Percentiles rank a stretch among this genome's conserved stretches.
Evolutionary conservation across 2,113 vertebrate genomes (phyloP).

Genomic region (Pygathrix nemaeus): DNA sequence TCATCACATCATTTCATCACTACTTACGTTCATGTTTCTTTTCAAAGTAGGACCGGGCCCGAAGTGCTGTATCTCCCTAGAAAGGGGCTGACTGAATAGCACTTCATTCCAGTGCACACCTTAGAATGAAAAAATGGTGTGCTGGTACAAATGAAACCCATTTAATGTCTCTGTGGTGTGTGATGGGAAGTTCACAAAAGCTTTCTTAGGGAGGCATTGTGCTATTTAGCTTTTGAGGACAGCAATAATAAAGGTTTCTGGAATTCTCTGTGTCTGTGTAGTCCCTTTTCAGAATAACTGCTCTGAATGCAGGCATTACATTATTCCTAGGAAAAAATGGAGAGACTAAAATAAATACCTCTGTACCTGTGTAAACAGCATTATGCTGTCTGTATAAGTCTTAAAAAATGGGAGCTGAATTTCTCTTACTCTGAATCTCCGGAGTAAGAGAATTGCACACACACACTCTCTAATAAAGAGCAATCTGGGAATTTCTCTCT

Average conservation of each 20-base stretch:
- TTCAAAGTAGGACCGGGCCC: background rate
- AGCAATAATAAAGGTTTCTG: background rate
- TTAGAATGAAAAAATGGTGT: slow-evolving; percentile 40
- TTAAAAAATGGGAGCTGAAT: slow-evolving; percentile 10
- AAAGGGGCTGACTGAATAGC: background rate
- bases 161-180: background rate
- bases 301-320: background rate
- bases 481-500: slow-evolving; percentile 48
- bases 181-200: background rate
- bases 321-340: background rate
- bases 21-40: slow-evolving; percentile 7
- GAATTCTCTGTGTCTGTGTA: background rate
- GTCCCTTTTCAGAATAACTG: background rate
- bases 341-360: background rate
- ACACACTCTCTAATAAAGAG: slow-evolving; percentile 55
- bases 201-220: background rate
- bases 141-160: slow-evolving; percentile 46
- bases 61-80: slow-evolving; percentile 49
- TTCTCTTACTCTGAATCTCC: background rate
- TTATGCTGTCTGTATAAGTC: slow-evolving; percentile 14
- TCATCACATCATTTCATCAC: background rate
- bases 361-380: background rate
- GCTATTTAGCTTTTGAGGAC: background rate
- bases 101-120: background rate
- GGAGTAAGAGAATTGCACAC: slow-evolving; percentile 34